Percentiles rank a stretch among this genome's conserved stretches.
Conservation (phyloP, 1,140 invertebrate species). For the Thrips palmi region DNA sequence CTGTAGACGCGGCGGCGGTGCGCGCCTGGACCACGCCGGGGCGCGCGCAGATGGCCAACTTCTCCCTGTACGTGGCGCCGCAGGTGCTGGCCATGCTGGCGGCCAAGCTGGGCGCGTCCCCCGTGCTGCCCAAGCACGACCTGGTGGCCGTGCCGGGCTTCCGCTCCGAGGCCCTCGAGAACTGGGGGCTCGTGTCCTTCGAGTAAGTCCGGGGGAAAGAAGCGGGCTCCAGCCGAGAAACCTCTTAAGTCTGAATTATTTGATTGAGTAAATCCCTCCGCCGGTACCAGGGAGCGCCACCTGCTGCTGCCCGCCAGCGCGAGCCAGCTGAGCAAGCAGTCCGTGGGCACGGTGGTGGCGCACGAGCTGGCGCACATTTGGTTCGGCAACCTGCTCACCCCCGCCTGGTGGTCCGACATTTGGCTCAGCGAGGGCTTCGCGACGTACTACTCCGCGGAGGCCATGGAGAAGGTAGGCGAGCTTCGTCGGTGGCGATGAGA, state of each 20-base stretch:
- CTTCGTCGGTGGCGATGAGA: background rate
- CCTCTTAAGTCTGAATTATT: background rate
- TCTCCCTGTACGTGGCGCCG: too few relatives aligned
- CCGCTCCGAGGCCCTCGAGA: conserved; percentile 37
- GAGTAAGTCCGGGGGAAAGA: conserved; percentile 10
- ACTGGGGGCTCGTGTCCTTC: conserved; percentile 20
- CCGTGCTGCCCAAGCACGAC: conserved; percentile 20
- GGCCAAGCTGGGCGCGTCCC: conserved; percentile 3
- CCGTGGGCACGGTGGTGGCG: conserved; percentile 31
- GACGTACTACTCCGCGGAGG: conserved; percentile 22
- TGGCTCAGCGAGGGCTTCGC: conserved; percentile 34
- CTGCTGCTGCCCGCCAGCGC: background rate
- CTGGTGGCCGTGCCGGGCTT: conserved; percentile 35
- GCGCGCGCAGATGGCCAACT: too few relatives aligned
- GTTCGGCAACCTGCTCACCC: conserved; percentile 26
- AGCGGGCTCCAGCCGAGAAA: background rate
- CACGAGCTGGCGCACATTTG: conserved; percentile 33
- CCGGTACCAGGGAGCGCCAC: background rate
- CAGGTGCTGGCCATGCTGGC: too few relatives aligned
- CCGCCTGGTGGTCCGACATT: conserved; percentile 25
- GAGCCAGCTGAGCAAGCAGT: conserved; percentile 26
- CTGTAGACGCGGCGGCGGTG: too few relatives aligned
- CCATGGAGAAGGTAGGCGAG: conserved; percentile 16
- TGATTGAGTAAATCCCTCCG: background rate
- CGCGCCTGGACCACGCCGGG: too few relatives aligned